Evolutionary conservation across 2,888 invertebrate species (phyloP).

Genomic region (Leptura quadrifasciata): DNA sequence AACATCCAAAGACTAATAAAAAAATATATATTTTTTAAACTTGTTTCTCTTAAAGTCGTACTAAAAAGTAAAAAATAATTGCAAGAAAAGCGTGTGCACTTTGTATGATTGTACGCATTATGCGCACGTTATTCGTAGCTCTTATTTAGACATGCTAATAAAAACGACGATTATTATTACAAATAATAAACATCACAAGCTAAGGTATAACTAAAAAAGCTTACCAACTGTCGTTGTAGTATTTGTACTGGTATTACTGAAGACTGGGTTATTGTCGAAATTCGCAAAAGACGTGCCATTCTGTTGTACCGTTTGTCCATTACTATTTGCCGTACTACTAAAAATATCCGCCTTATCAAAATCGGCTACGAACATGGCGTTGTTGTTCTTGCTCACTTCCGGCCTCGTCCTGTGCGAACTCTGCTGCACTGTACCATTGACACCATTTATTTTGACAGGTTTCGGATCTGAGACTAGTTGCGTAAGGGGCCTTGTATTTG

Average conservation of each 20-base stretch:
- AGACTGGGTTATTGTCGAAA: constrained; percentile 84
- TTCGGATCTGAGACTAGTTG: constrained; percentile 47
- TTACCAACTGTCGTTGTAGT: constrained; percentile 48
- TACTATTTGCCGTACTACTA: constrained; percentile 70
- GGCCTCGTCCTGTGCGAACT: constrained; percentile 62
- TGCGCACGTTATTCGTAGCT: too few species aligned
- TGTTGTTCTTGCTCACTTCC: constrained; percentile 57
- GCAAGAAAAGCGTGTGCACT: too few species aligned
- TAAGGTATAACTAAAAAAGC: background rate
- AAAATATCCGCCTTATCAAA: constrained; percentile 84
- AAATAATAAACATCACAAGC: too few species aligned
- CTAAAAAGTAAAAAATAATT: too few species aligned
- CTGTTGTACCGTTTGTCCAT: constrained; percentile 54
- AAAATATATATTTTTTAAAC: too few species aligned
- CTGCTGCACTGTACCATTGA: constrained; percentile 44
- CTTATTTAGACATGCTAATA: too few species aligned
- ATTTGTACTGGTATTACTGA: constrained; percentile 72
- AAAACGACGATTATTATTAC: too few species aligned
- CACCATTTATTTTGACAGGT: constrained; percentile 61
- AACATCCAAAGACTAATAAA: background rate
- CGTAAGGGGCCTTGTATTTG: constrained; percentile 10
- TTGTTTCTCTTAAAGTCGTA: too few species aligned
- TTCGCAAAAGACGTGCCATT: constrained; percentile 77
- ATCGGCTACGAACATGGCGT: constrained; percentile 79
- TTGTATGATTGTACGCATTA: too few species aligned